Conservation (phyloP, 2,797 vertebrate species). For the Ctenopoma kingsleyae region DNA sequence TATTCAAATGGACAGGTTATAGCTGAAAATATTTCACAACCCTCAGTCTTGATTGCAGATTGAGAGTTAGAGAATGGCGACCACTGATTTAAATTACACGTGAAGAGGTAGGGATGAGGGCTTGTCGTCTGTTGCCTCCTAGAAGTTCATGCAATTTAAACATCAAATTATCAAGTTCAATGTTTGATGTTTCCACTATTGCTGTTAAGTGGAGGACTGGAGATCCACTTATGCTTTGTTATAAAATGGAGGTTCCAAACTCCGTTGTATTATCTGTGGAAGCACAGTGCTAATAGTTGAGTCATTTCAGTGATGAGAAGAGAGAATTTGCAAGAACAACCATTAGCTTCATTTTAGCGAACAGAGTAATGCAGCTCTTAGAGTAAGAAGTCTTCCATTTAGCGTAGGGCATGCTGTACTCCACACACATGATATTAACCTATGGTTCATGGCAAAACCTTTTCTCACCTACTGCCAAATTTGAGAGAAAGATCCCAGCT, state of each 20-base stretch:
- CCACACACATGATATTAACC: conserved; percentile 25
- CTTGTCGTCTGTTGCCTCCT: conserved; percentile 61
- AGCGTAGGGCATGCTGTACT: conserved; percentile 26
- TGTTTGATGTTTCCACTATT: conserved; percentile 75
- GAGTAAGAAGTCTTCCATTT: conserved; percentile 39
- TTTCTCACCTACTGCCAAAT: conserved; percentile 10
- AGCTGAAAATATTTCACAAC: conserved; percentile 74
- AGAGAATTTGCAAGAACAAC: conserved; percentile 46
- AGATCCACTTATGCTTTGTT: conserved; percentile 71
- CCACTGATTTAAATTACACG: conserved; percentile 77
- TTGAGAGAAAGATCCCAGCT: conserved; percentile 18
- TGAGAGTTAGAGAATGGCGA: conserved; percentile 71
- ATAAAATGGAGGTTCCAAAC: conserved; percentile 63
- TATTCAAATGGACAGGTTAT: conserved; percentile 81
- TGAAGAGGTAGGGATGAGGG: conserved; percentile 70
- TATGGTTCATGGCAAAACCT: conserved; percentile 28
- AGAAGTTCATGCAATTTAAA: conserved; percentile 73
- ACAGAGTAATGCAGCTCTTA: conserved; percentile 56
- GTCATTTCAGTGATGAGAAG: conserved; percentile 56
- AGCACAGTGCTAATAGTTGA: conserved; percentile 32
- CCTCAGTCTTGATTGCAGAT: conserved; percentile 81
- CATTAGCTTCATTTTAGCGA: conserved; percentile 59
- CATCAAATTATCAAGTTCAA: conserved; percentile 76
- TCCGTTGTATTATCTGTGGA: conserved; percentile 44
- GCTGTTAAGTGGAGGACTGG: conserved; percentile 69